phyloP scores from a whole-genome alignment of 2,113 vertebrate species.

The Herpetotheres cachinnans region DNA sequence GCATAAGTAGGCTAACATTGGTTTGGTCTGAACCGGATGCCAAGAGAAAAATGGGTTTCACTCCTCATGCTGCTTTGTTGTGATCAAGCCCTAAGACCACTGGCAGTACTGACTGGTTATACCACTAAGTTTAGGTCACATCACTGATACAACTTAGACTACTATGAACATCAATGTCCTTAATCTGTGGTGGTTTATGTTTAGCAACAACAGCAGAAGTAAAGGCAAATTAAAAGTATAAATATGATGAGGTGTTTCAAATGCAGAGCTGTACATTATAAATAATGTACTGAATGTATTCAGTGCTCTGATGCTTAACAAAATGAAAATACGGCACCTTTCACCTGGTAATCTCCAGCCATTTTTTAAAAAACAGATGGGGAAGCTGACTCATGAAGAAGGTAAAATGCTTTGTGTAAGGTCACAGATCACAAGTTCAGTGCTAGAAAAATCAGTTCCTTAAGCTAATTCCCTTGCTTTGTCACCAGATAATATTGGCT shows the following conservation, averaged over 20 bases:
- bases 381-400: conserved; percentile 41
- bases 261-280: not conserved
- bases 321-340: conserved; percentile 19
- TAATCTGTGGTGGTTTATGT: not conserved
- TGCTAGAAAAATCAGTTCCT: conserved; percentile 9
- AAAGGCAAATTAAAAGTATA: not conserved
- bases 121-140: not conserved
- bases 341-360: not conserved
- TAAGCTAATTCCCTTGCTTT: conserved; percentile 26
- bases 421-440: conserved; percentile 35
- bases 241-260: conserved; percentile 3
- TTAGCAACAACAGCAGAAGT: not conserved
- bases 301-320: not conserved
- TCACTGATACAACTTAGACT: not conserved
- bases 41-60: not conserved
- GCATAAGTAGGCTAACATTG: accelerated
- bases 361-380: not conserved
- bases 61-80: not conserved
- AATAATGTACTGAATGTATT: not conserved
- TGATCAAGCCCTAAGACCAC: not conserved
- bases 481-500: conserved; percentile 9
- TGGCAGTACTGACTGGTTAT: not conserved
- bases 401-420: not conserved
- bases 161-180: not conserved
- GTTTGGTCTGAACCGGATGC: not conserved